phyloP scores from a whole-genome alignment of 1,140 invertebrate genomes.

The Bombus pyrosoma region DNA sequence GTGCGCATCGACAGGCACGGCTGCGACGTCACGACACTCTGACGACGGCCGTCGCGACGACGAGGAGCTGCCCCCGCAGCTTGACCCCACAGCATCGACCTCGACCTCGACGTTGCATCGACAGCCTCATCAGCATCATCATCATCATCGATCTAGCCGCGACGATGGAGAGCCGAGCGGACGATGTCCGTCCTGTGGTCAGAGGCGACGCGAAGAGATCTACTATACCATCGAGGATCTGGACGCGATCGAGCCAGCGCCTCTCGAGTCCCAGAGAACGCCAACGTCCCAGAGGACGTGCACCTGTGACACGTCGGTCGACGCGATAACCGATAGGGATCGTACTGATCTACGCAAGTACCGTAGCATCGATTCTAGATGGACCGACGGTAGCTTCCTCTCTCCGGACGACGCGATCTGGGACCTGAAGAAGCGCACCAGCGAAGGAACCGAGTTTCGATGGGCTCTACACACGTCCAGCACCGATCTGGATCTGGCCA shows the following conservation, averaged over 20 bases:
- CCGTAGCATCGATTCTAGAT: slow-evolving; percentile 70
- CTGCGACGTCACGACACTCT: slow-evolving; percentile 81
- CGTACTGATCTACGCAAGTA: slow-evolving; percentile 66
- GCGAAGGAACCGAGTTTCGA: slow-evolving; percentile 76
- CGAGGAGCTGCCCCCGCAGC: slow-evolving; percentile 77
- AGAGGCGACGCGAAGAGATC: slow-evolving; percentile 73
- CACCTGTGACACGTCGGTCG: slow-evolving; percentile 58
- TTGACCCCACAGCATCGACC: slow-evolving; percentile 75
- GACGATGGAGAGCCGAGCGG: slow-evolving; percentile 55
- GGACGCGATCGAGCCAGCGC: slow-evolving; percentile 75
- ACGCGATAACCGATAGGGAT: slow-evolving; percentile 20
- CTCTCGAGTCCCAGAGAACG: slow-evolving; percentile 66
- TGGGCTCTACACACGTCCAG: slow-evolving; percentile 79
- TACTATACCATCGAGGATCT: slow-evolving; percentile 80
- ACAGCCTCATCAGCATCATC: slow-evolving; percentile 39
- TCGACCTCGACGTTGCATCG: slow-evolving; percentile 70
- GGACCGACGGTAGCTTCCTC: slow-evolving; percentile 73
- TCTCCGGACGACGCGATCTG: slow-evolving; percentile 78
- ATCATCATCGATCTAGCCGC: slow-evolving; percentile 54
- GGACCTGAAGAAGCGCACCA: slow-evolving; percentile 72
- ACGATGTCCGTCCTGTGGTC: slow-evolving; percentile 73
- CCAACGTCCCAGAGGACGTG: slow-evolving; percentile 62
- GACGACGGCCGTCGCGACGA: slow-evolving; percentile 76
- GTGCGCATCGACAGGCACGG: slow-evolving; percentile 80
- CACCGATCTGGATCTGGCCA: slow-evolving; percentile 76